These are phyloP conservation scores for Tachysurus vachellii DNA, from an alignment of 2,113 vertebrate genomes.

Conservation along the genomic window DNA sequence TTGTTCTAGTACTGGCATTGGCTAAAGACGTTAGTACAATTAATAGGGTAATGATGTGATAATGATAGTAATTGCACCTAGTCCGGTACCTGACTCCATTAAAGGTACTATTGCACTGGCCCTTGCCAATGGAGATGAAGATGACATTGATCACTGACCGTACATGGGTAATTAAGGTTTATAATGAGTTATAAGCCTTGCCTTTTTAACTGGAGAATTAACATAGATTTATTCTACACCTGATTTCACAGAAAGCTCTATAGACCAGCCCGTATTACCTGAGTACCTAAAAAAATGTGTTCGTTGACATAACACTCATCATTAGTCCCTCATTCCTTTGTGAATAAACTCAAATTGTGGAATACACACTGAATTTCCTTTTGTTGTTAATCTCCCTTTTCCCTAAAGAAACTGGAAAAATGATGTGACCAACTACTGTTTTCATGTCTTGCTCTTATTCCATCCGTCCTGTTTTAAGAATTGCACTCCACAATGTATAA, in stretches of 20 bases:
- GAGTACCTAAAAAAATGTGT: not conserved
- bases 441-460: not conserved
- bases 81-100: not conserved
- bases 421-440: constrained; percentile 39
- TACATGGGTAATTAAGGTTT: not conserved
- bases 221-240: not conserved
- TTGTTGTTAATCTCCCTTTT: not conserved
- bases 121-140: not conserved
- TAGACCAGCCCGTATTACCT: not conserved
- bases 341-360: constrained; percentile 22
- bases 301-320: not conserved
- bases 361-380: not conserved
- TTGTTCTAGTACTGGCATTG: not conserved
- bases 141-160: not conserved
- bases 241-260: not conserved
- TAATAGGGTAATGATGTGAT: not conserved
- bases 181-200: not conserved
- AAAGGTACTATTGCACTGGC: not conserved
- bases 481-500: constrained; percentile 19
- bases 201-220: not conserved
- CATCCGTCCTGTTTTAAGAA: constrained; percentile 14
- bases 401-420: constrained; percentile 21
- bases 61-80: not conserved
- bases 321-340: not conserved
- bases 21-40: not conserved